Percentiles rank a stretch among this genome's conserved stretches.
Conservation (phyloP, 2,113 vertebrate genomes). For the Catagonus wagneri region DNA sequence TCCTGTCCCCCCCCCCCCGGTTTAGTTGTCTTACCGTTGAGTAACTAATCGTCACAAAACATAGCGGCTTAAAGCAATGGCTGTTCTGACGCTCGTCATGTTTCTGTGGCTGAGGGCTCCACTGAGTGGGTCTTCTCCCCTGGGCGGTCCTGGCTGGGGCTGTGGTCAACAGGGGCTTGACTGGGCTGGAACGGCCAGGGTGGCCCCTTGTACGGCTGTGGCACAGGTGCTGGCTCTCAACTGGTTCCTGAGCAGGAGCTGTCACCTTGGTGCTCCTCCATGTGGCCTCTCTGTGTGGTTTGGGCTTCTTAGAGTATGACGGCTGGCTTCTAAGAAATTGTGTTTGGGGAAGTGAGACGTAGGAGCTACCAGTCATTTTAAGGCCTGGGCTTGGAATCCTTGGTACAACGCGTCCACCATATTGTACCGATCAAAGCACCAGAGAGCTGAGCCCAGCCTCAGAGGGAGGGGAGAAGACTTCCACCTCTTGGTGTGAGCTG, state of each 20-base stretch:
- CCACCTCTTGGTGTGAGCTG: neutral
- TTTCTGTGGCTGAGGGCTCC: neutral
- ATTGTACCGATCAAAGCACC: neutral
- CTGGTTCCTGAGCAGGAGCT: neutral
- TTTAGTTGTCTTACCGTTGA: neutral
- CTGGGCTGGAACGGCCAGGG: neutral
- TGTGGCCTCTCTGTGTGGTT: neutral
- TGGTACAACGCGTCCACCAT: neutral
- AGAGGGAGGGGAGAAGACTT: neutral
- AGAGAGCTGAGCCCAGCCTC: neutral
- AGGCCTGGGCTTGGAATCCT: neutral
- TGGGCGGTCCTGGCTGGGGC: accelerated
- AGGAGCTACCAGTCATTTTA: neutral
- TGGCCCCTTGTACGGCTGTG: neutral
- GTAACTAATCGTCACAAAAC: neutral
- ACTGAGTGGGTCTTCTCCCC: neutral
- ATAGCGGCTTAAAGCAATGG: neutral
- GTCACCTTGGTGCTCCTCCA: neutral
- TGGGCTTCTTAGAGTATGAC: neutral
- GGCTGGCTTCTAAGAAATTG: neutral
- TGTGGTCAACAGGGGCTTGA: neutral
- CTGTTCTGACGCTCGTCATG: neutral
- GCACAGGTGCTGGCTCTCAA: neutral
- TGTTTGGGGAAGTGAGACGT: neutral
- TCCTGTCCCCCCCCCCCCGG: neutral